phyloP scores from a whole-genome alignment of 1,140 invertebrate genomes.

The Ridgeia piscesae region DNA sequence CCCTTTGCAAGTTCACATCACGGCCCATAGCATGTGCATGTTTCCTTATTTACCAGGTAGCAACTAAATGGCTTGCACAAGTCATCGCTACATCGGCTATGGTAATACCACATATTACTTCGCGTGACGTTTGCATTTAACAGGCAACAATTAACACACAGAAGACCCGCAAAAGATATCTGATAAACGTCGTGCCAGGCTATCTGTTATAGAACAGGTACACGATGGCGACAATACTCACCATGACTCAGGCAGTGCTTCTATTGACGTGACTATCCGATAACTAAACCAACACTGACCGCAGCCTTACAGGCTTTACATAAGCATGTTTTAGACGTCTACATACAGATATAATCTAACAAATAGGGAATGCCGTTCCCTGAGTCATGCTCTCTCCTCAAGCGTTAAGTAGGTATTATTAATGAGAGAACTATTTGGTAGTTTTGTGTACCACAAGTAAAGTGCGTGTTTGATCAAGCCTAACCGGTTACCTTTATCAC shows the following conservation, averaged over 20 bases:
- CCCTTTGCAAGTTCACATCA: too few relatives aligned
- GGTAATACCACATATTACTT: too few relatives aligned
- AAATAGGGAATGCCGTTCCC: background rate
- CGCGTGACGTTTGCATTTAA: background rate
- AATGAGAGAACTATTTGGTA: background rate
- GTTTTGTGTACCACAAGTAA: background rate
- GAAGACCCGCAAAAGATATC: background rate
- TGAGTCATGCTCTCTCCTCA: background rate
- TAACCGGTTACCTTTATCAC: background rate
- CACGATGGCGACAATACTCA: background rate
- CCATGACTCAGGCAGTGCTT: background rate
- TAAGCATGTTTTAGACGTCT: background rate
- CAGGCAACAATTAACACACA: background rate
- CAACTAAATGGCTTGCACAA: too few relatives aligned
- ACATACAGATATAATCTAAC: background rate
- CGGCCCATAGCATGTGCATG: too few relatives aligned
- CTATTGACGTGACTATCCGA: background rate
- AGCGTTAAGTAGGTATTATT: background rate
- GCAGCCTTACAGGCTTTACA: background rate
- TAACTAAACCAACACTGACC: background rate
- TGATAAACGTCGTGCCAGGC: background rate
- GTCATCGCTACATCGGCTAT: too few relatives aligned
- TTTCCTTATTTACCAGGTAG: too few relatives aligned
- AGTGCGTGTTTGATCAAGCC: background rate
- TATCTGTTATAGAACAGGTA: background rate